These are phyloP conservation scores for Margaritifera margaritifera DNA, from an alignment of 2,888 invertebrate genomes.

Conservation along the genomic window DNA sequence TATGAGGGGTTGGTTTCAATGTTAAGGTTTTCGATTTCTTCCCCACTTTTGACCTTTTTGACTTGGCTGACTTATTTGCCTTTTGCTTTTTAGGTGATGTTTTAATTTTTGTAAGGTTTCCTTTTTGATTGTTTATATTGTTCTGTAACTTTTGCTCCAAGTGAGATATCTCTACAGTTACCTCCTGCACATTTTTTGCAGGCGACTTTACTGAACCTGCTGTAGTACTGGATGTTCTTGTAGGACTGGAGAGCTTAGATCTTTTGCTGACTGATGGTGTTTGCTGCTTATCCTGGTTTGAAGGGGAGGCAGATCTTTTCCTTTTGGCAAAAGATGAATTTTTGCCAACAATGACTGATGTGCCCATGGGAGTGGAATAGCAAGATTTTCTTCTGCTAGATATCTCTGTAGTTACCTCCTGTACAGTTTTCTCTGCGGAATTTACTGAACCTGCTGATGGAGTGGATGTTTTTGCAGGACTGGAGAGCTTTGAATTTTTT, in stretches of 20 bases:
- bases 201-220: slow-evolving; percentile 1
- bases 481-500: neutral
- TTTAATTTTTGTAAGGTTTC: neutral
- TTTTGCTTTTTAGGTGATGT: neutral
- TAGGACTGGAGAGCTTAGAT: too few species aligned
- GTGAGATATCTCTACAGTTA: neutral
- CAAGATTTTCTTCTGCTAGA: too few species aligned
- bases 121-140: neutral
- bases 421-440: slow-evolving; percentile 1
- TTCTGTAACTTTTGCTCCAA: neutral
- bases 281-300: neutral
- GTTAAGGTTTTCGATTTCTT: neutral
- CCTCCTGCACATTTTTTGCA: neutral
- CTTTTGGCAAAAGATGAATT: too few species aligned
- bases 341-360: too few species aligned
- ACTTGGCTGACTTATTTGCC: slow-evolving; percentile 5
- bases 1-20: too few species aligned
- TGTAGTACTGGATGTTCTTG: neutral
- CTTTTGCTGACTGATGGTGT: neutral
- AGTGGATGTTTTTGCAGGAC: neutral
- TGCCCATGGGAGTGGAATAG: too few species aligned
- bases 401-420: neutral
- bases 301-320: neutral
- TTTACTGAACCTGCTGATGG: neutral
- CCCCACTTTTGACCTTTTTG: neutral